phyloP scores from a whole-genome alignment of 2,797 vertebrate species.

The Otolemur crassicaudatus region DNA sequence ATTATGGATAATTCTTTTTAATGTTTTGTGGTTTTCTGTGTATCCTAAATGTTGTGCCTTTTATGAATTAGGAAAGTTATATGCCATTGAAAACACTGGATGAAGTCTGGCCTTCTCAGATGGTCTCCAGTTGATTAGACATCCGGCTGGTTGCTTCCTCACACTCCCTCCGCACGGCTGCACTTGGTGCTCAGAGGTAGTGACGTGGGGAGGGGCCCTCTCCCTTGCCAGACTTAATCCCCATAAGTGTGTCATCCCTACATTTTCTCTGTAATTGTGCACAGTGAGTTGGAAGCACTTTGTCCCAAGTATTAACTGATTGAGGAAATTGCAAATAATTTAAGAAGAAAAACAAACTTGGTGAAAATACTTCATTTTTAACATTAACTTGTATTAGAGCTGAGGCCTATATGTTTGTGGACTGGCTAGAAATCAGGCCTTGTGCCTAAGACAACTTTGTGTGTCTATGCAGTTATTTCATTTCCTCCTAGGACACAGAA shows the following conservation, averaged over 20 bases:
- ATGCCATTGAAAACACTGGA: slow-evolving; percentile 54
- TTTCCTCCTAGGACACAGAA: slow-evolving; percentile 29
- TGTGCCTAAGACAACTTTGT: neutral
- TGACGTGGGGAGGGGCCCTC: slow-evolving; percentile 35
- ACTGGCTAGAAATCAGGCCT: neutral
- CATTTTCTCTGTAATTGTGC: slow-evolving; percentile 30
- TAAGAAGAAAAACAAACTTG: neutral
- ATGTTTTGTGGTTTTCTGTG: slow-evolving; percentile 34
- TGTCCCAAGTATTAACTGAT: slow-evolving; percentile 24
- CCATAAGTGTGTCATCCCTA: neutral
- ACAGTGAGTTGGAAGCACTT: slow-evolving; percentile 54
- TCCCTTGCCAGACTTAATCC: slow-evolving; percentile 57
- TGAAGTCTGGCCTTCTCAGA: neutral
- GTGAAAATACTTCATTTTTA: slow-evolving; percentile 34
- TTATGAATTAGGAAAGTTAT: slow-evolving; percentile 66
- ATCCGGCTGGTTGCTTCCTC: neutral
- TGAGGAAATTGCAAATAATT: slow-evolving; percentile 50
- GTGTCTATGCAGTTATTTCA: neutral
- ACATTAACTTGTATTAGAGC: slow-evolving; percentile 2
- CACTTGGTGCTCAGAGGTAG: slow-evolving; percentile 53
- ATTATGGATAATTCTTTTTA: neutral
- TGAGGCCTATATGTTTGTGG: neutral
- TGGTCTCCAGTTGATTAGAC: slow-evolving; percentile 47
- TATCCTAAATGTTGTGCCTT: slow-evolving; percentile 21
- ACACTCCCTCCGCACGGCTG: slow-evolving; percentile 51